phyloP scores from a whole-genome alignment of 2,888 invertebrate species.

The Drosophila prostipennis region DNA sequence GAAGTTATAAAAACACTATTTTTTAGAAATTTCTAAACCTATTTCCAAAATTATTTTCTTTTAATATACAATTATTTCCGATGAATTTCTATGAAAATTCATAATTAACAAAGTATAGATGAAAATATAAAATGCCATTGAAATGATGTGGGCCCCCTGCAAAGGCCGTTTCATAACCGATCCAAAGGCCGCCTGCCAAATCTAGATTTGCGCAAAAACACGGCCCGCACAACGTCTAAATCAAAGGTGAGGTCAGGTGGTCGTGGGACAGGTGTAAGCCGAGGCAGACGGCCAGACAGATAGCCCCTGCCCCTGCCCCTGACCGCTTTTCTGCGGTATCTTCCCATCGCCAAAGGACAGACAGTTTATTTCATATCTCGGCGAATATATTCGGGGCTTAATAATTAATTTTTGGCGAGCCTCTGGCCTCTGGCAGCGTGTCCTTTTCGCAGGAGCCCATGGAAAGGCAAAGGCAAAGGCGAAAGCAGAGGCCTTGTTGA shows the following conservation, averaged over 20 bases:
- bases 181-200: not conserved
- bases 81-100: too few species aligned
- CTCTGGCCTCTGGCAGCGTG: slow-evolving; percentile 32
- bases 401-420: slow-evolving; percentile 47
- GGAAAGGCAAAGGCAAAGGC: slow-evolving; percentile 5
- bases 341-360: not conserved
- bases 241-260: slow-evolving; percentile 15
- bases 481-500: slow-evolving; percentile 27
- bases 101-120: too few species aligned
- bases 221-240: not conserved
- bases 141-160: not conserved
- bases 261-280: slow-evolving; percentile 16
- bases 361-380: slow-evolving; percentile 32
- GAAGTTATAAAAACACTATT: too few species aligned
- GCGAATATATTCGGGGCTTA: slow-evolving; percentile 31
- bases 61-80: too few species aligned
- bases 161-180: not conserved
- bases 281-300: slow-evolving; percentile 10
- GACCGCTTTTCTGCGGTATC: not conserved
- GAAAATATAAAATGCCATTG: not conserved
- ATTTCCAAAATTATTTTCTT: too few species aligned
- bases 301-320: not conserved
- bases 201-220: slow-evolving; percentile 1
- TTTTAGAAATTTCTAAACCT: too few species aligned
- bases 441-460: slow-evolving; percentile 18